Conservation (phyloP, 2,888 invertebrate genomes). For the Melinaea marsaeus region DNA sequence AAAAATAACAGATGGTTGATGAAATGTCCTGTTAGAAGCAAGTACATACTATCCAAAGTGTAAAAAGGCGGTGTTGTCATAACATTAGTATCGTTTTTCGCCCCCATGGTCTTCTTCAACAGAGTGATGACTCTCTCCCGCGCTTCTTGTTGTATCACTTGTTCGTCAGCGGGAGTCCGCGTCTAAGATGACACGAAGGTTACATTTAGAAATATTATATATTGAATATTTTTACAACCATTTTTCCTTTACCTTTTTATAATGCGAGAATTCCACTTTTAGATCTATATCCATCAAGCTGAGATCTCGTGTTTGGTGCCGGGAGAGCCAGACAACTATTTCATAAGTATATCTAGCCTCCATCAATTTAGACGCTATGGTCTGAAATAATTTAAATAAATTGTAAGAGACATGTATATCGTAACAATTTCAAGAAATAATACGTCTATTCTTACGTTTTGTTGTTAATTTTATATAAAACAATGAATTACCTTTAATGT, state of each 20-base stretch:
- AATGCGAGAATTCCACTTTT: slow-evolving; percentile 42
- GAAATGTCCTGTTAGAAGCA: slow-evolving; percentile 1
- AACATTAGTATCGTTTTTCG: slow-evolving; percentile 46
- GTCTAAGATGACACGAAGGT: slow-evolving; percentile 6
- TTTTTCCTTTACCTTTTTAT: slow-evolving; percentile 2
- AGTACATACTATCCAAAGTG: slow-evolving; percentile 48
- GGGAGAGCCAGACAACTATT: slow-evolving; percentile 47
- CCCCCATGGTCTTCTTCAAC: slow-evolving; percentile 49
- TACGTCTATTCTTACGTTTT: no score
- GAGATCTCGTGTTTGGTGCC: slow-evolving; percentile 48
- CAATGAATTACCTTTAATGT: slow-evolving; percentile 45
- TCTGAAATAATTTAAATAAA: slow-evolving; percentile 48
- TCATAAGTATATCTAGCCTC: slow-evolving; percentile 85
- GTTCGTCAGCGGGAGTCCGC: slow-evolving; percentile 41
- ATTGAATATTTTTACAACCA: background rate
- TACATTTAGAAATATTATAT: no score
- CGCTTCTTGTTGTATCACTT: slow-evolving; percentile 51
- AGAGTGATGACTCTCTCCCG: slow-evolving; percentile 58
- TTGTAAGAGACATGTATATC: no score
- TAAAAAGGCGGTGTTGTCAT: slow-evolving; percentile 41
- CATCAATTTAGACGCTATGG: slow-evolving; percentile 84
- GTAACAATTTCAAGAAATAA: no score
- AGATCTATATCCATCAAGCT: slow-evolving; percentile 51
- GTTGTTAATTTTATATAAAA: slow-evolving; percentile 11
- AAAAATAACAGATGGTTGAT: slow-evolving; percentile 4